Percentiles rank a stretch among this genome's conserved stretches.
Evolutionary conservation across 2,888 invertebrate species (phyloP).

Genomic region (Ommatoiulus sabulosus): DNA sequence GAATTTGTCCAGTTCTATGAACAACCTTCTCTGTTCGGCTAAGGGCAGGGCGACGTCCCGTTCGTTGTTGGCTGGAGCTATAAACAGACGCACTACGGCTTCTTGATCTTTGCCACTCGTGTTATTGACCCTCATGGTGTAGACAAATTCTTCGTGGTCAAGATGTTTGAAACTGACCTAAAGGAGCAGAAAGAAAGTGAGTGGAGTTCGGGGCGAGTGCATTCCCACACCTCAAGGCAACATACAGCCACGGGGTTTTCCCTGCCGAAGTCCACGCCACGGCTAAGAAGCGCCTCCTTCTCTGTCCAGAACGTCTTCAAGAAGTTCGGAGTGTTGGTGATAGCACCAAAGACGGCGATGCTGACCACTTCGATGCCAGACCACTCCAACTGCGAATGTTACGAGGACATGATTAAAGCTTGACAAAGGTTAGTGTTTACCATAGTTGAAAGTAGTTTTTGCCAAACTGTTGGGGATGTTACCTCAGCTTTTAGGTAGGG

Average conservation of each 20-base stretch:
- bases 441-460: no score
- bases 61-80: constrained; percentile 77
- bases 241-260: constrained; percentile 65
- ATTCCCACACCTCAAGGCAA: no score
- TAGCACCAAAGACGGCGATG: constrained; percentile 60
- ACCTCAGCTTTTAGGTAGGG: constrained; percentile 72
- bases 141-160: constrained; percentile 76
- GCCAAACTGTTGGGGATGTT: not conserved
- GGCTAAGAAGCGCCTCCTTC: constrained; percentile 80
- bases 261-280: constrained; percentile 80
- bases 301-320: constrained; percentile 75
- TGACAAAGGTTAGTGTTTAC: no score
- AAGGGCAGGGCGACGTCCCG: constrained; percentile 72
- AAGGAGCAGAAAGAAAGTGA: not conserved
- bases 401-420: no score
- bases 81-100: constrained; percentile 76
- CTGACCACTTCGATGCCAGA: constrained; percentile 62
- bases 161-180: constrained; percentile 76
- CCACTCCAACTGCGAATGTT: constrained; percentile 62
- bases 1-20: constrained; percentile 77
- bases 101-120: constrained; percentile 70
- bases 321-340: constrained; percentile 60
- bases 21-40: constrained; percentile 74
- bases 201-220: no score
- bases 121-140: constrained; percentile 73